These are phyloP conservation scores for Lepidurus arcticus DNA, from an alignment of 1,140 invertebrate species.

Conservation along the genomic window DNA sequence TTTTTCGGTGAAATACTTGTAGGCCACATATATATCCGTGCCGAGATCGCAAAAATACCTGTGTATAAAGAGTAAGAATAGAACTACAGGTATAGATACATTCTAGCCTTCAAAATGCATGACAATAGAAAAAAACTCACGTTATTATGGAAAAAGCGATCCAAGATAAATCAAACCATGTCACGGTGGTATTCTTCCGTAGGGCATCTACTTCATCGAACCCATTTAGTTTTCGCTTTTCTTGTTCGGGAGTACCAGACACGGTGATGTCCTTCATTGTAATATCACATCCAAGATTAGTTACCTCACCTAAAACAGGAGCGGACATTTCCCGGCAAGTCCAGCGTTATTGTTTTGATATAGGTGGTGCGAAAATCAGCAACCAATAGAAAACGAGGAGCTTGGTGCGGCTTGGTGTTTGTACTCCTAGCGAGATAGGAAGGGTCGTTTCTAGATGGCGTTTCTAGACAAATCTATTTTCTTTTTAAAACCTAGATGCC, in stretches of 20 bases:
- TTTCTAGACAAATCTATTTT: neutral
- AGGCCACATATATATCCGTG: conserved; percentile 32
- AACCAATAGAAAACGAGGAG: too few relatives aligned
- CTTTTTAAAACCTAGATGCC: neutral
- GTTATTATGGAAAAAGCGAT: conserved; percentile 25
- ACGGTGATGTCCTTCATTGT: neutral
- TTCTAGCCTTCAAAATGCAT: neutral
- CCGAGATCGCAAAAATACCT: conserved; percentile 29
- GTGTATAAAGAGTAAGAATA: neutral
- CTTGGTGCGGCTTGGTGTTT: too few relatives aligned
- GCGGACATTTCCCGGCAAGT: neutral
- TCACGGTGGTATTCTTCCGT: conserved; percentile 21
- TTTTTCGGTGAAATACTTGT: conserved; percentile 23
- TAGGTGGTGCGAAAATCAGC: too few relatives aligned
- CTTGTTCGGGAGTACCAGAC: neutral
- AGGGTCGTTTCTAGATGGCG: neutral
- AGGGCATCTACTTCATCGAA: conserved; percentile 33
- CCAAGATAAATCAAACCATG: conserved; percentile 28
- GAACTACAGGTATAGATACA: neutral
- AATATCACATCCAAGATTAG: neutral
- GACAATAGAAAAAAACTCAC: neutral
- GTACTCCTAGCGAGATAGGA: too few relatives aligned
- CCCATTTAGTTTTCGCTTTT: neutral
- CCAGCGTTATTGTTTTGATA: too few relatives aligned
- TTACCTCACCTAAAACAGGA: neutral